phyloP scores from a whole-genome alignment of 2,888 invertebrate species.

The Dolichopus griseipennis region DNA sequence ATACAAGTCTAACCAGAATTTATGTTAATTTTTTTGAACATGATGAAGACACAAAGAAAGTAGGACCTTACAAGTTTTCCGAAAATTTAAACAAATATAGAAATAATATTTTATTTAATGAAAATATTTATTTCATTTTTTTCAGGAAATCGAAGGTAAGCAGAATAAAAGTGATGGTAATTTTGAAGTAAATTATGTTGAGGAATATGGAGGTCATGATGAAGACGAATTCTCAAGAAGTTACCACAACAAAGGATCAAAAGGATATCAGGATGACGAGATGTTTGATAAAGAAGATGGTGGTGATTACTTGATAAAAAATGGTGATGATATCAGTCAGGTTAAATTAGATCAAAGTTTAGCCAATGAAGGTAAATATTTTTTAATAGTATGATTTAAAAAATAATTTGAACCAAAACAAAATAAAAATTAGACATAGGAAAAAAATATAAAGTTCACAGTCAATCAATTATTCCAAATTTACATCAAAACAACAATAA shows the following conservation, averaged over 20 bases:
- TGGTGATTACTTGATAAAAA: neutral
- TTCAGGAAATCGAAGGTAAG: too few relatives aligned
- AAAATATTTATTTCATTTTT: too few relatives aligned
- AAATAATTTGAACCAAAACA: too few relatives aligned
- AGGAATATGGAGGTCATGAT: neutral
- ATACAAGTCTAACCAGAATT: too few relatives aligned
- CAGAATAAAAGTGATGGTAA: neutral
- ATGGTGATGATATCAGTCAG: neutral
- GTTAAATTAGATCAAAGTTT: neutral
- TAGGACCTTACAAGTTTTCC: too few relatives aligned
- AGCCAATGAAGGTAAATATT: neutral
- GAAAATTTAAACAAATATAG: too few relatives aligned
- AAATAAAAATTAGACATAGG: neutral
- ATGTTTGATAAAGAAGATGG: slow-evolving; percentile 8
- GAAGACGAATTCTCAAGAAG: neutral
- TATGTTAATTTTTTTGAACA: too few relatives aligned
- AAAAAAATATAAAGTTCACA: neutral
- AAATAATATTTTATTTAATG: too few relatives aligned
- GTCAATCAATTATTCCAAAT: neutral
- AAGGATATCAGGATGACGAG: slow-evolving; percentile 10
- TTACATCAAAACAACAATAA: neutral
- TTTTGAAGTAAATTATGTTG: neutral
- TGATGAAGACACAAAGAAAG: too few relatives aligned
- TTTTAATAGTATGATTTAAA: neutral
- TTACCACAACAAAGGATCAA: neutral